phyloP scores from a whole-genome alignment of 2,888 invertebrate genomes.

The Hetaerina titia region DNA sequence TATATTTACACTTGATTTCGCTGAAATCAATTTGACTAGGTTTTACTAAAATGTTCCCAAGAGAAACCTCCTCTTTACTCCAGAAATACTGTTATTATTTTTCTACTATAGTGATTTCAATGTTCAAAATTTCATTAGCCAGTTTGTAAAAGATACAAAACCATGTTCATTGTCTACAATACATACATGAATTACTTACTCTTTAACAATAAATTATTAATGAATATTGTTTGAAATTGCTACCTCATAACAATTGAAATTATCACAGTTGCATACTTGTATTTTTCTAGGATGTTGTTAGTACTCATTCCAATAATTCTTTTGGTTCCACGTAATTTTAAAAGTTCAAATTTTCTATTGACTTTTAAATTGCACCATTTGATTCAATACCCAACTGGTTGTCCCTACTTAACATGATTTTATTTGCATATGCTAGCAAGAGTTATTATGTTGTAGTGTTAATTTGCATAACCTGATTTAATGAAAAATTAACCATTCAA shows the following conservation, averaged over 20 bases:
- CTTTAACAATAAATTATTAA: background rate
- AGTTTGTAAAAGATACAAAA: background rate
- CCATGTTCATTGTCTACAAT: background rate
- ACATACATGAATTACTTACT: background rate
- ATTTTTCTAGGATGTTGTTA: background rate
- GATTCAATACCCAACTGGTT: background rate
- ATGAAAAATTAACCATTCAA: too few species aligned
- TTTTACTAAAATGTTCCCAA: background rate
- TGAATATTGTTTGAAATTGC: too few species aligned
- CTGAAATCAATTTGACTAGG: slow-evolving; percentile 53
- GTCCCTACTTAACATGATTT: too few species aligned
- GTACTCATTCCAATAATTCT: background rate
- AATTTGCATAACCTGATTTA: too few species aligned
- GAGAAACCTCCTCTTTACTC: slow-evolving; percentile 2
- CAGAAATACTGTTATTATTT: background rate
- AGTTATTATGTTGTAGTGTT: too few species aligned
- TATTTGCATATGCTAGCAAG: too few species aligned
- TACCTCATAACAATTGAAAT: background rate
- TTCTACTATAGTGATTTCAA: background rate
- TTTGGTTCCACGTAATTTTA: background rate
- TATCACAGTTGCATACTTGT: slow-evolving; percentile 12
- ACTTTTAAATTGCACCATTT: background rate
- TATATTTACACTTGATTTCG: slow-evolving; percentile 31
- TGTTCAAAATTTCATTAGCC: background rate
- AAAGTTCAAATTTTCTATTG: background rate